Evolutionary conservation across 2,797 vertebrate species (phyloP).

Genomic region (Telmatherina bonti): DNA sequence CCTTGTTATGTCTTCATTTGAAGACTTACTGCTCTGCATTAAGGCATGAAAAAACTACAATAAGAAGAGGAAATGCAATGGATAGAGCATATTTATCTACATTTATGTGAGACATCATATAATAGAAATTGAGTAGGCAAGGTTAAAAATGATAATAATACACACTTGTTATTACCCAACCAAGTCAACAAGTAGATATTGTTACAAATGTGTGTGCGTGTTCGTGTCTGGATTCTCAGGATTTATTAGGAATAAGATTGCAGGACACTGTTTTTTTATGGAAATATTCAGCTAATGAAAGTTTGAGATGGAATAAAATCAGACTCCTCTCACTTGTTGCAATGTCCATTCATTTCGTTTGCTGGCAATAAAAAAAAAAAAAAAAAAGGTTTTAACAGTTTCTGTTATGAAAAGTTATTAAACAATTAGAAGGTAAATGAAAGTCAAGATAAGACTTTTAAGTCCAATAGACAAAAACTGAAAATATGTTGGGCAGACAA

Average conservation of each 20-base stretch:
- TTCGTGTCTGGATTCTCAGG: background rate
- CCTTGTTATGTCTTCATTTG: background rate
- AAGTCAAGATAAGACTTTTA: background rate
- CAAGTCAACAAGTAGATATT: background rate
- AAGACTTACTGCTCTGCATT: background rate
- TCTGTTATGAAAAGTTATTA: background rate
- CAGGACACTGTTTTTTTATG: background rate
- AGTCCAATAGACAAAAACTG: background rate
- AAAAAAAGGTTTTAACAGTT: background rate
- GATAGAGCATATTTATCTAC: background rate
- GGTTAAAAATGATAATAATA: background rate
- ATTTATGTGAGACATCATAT: background rate
- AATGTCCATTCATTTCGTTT: background rate
- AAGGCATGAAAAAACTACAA: background rate
- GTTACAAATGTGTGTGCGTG: background rate
- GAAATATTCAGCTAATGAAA: background rate
- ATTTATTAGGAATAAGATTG: background rate
- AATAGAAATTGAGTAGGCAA: background rate
- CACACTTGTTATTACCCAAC: background rate
- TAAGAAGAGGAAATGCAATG: background rate
- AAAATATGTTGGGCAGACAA: background rate
- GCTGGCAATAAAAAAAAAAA: background rate
- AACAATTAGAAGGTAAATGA: background rate
- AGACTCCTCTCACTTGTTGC: too few relatives aligned
- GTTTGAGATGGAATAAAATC: background rate